phyloP scores from a whole-genome alignment of 1,140 invertebrate genomes.

The Lordiphosa stackelbergi region DNA sequence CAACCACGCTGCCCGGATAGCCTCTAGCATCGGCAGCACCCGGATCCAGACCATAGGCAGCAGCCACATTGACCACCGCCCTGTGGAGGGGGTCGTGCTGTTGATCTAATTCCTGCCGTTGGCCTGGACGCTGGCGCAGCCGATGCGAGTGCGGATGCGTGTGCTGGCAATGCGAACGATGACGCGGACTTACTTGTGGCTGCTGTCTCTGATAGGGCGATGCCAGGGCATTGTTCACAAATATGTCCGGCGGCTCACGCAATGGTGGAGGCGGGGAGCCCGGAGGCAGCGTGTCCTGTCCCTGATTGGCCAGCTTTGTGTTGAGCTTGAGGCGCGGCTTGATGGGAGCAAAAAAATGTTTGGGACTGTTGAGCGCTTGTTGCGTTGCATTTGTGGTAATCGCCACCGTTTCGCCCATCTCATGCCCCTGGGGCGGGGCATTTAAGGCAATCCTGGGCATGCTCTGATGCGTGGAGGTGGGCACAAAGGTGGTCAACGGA shows the following conservation, averaged over 20 bases:
- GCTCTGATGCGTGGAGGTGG: constrained; percentile 50
- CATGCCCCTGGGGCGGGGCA: constrained; percentile 19
- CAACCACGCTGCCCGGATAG: constrained; percentile 47
- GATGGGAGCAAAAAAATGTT: constrained; percentile 74
- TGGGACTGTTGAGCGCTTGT: constrained; percentile 64
- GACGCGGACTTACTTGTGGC: constrained; percentile 73
- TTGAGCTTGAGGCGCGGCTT: constrained; percentile 73
- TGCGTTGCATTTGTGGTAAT: constrained; percentile 67
- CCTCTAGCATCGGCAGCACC: constrained; percentile 7
- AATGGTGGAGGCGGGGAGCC: constrained; percentile 56
- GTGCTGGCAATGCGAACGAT: constrained; percentile 45
- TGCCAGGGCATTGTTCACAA: constrained; percentile 69
- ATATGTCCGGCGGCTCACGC: constrained; percentile 68
- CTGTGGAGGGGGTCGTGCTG: constrained; percentile 30
- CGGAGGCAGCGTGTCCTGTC: constrained; percentile 33
- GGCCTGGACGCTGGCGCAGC: constrained; percentile 19
- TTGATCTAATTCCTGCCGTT: not conserved
- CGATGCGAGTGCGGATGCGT: constrained; percentile 33
- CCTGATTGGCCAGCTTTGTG: constrained; percentile 64
- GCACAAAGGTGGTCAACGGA: constrained; percentile 52
- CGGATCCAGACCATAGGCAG: constrained; percentile 54
- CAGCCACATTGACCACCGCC: constrained; percentile 61
- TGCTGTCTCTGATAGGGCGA: constrained; percentile 65
- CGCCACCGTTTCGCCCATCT: constrained; percentile 56
- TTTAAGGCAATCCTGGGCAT: constrained; percentile 57